Conservation (phyloP, 1,140 invertebrate genomes). For the Telenomus remus region DNA sequence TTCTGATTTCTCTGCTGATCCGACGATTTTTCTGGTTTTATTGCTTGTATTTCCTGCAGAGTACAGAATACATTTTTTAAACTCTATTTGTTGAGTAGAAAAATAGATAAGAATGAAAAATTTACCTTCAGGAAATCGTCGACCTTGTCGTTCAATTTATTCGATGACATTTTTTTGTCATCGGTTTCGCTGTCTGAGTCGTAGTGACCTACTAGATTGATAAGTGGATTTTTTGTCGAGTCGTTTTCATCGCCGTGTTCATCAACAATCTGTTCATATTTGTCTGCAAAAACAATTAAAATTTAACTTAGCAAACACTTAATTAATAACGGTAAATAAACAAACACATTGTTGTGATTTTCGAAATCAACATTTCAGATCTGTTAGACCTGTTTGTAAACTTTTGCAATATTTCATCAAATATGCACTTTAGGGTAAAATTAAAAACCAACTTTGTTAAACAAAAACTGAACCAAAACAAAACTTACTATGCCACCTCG, state of each 20-base stretch:
- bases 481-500: conserved; percentile 63
- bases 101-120: too few species aligned
- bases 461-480: too few species aligned
- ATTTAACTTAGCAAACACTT: not conserved
- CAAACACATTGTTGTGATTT: too few species aligned
- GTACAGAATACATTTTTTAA: conserved; percentile 8
- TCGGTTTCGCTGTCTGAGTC: conserved; percentile 73
- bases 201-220: conserved; percentile 72
- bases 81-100: too few species aligned
- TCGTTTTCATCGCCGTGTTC: conserved; percentile 62
- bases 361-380: too few species aligned
- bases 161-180: conserved; percentile 59
- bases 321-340: too few species aligned
- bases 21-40: conserved; percentile 62
- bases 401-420: too few species aligned
- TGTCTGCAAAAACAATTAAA: conserved; percentile 57
- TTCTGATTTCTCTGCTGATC: conserved; percentile 18
- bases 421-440: too few species aligned
- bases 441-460: too few species aligned
- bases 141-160: conserved; percentile 72
- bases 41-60: conserved; percentile 71
- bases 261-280: conserved; percentile 64
- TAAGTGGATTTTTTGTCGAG: conserved; percentile 66
- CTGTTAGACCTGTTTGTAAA: too few species aligned
- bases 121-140: conserved; percentile 74